phyloP scores from a whole-genome alignment of 2,888 invertebrate genomes.

The Meandrusa payeni region DNA sequence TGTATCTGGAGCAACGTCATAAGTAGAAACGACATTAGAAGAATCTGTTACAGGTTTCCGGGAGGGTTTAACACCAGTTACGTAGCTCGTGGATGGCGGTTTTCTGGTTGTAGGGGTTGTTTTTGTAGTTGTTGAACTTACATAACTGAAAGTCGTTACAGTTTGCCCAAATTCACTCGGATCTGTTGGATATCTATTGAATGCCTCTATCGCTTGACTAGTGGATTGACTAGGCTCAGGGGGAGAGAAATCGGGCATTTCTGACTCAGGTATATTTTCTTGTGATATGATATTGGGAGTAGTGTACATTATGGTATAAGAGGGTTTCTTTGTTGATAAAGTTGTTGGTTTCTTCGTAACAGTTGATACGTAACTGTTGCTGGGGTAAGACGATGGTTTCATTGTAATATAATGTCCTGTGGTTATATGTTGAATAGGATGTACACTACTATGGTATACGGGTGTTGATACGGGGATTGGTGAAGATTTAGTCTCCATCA shows the following conservation, averaged over 20 bases:
- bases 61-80: constrained; percentile 69
- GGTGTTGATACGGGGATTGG: constrained; percentile 51
- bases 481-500: constrained; percentile 65
- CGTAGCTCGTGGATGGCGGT: constrained; percentile 71
- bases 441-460: constrained; percentile 48
- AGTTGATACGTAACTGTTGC: constrained; percentile 8
- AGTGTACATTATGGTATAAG: constrained; percentile 46
- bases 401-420: constrained; percentile 69
- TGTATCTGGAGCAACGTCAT: constrained; percentile 55
- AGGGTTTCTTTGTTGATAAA: constrained; percentile 45
- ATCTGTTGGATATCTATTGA: constrained; percentile 68
- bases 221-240: constrained; percentile 64
- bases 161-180: constrained; percentile 62
- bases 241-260: constrained; percentile 52
- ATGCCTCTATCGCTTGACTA: constrained; percentile 70
- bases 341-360: constrained; percentile 40
- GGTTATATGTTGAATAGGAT: constrained; percentile 51
- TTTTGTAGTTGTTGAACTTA: constrained; percentile 56
- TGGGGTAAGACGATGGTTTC: constrained; percentile 54
- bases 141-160: constrained; percentile 63
- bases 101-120: constrained; percentile 54
- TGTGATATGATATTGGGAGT: constrained; percentile 55
- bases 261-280: constrained; percentile 45
- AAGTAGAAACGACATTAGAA: constrained; percentile 47
- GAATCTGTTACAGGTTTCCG: constrained; percentile 67